These are phyloP conservation scores for Ectropis crepuscularia DNA, from an alignment of 2,888 invertebrate genomes.

Conservation along the genomic window DNA sequence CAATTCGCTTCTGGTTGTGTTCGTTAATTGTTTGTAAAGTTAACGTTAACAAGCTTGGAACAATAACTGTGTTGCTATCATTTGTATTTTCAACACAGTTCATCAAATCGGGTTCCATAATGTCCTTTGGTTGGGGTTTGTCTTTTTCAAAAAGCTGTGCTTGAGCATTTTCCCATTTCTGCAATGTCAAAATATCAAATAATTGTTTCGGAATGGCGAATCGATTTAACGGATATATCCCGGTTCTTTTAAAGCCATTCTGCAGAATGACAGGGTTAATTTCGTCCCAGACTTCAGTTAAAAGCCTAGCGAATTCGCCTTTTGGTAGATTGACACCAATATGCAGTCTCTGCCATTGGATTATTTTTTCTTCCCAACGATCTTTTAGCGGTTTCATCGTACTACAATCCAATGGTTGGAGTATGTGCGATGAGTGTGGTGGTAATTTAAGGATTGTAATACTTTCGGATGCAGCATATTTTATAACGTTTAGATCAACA, in stretches of 20 bases:
- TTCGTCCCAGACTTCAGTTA: conserved; percentile 3
- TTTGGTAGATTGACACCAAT: conserved; percentile 7
- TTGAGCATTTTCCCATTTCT: conserved; percentile 1
- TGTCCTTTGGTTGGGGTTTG: conserved; percentile 5
- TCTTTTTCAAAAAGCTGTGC: conserved; percentile 8
- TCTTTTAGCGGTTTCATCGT: conserved; percentile 48
- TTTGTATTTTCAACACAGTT: conserved; percentile 9
- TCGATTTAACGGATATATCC: conserved; percentile 7
- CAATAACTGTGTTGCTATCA: conserved; percentile 9
- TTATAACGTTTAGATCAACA: conserved; percentile 46
- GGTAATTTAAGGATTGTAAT: conserved; percentile 49
- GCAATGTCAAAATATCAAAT: conserved; percentile 2
- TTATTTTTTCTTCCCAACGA: conserved; percentile 36
- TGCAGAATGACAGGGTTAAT: not conserved
- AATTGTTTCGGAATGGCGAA: conserved; percentile 2
- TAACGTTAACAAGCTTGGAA: conserved; percentile 8
- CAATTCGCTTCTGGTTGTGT: conserved; percentile 5
- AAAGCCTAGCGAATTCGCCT: conserved; percentile 10
- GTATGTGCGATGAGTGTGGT: too few relatives aligned
- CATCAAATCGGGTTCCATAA: conserved; percentile 3
- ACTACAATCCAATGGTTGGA: conserved; percentile 47
- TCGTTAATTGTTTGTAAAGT: conserved; percentile 9
- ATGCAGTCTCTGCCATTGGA: conserved; percentile 12
- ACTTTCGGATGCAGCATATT: conserved; percentile 49
- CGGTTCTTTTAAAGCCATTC: conserved; percentile 12